Conservation (phyloP, 2,113 vertebrate species). For the Nothocercus nigrocapillus region DNA sequence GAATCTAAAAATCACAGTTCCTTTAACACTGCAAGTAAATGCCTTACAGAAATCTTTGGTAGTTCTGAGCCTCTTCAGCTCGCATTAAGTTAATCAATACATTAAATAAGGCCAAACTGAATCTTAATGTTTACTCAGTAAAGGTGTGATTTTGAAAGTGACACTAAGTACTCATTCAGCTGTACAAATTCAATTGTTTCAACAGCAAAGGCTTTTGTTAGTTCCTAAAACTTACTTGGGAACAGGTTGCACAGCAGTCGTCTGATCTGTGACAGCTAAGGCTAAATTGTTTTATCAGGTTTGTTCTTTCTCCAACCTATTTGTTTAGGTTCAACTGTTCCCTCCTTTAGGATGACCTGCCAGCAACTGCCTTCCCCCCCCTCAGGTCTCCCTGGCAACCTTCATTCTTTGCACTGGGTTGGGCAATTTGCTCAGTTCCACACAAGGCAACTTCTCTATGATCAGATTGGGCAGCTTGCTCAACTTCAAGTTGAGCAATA, state of each 20-base stretch:
- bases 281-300: background rate
- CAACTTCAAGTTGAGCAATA: background rate
- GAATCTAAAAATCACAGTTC: background rate
- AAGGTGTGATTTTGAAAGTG: background rate
- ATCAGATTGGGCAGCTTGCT: background rate
- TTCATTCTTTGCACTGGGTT: background rate
- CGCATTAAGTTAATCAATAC: background rate
- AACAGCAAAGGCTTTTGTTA: background rate
- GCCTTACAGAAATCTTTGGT: background rate
- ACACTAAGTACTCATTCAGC: background rate
- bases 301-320: background rate
- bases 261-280: background rate
- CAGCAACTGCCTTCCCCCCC: background rate
- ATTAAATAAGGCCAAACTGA: background rate
- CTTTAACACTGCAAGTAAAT: background rate
- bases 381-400: background rate
- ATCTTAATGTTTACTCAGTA: background rate
- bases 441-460: background rate
- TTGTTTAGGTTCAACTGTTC: constrained; percentile 9
- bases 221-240: background rate
- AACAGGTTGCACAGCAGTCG: constrained; percentile 4
- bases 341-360: background rate
- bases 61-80: background rate
- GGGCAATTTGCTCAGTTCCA: constrained; percentile 25
- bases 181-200: background rate